A percentile compares a stretch with the other conserved stretches of the same genome.
Conservation (phyloP, 2,888 invertebrate genomes). For the Lasioglossum calceatum region DNA sequence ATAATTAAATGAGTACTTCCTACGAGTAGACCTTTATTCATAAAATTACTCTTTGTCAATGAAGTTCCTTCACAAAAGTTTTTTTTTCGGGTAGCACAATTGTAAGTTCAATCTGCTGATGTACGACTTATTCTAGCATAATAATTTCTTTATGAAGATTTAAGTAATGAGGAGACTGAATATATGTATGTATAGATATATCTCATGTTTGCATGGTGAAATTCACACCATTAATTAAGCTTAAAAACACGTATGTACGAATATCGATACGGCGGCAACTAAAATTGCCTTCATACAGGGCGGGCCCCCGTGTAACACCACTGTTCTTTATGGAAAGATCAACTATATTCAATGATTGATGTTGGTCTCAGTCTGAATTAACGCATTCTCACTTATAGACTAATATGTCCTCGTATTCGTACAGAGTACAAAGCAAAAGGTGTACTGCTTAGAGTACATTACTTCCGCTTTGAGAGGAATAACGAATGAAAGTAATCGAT, state of each 20-base stretch:
- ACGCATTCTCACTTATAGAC: conserved; percentile 52
- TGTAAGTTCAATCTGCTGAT: conserved; percentile 42
- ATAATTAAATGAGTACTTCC: conserved; percentile 60
- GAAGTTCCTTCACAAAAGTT: conserved; percentile 71
- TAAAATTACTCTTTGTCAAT: conserved; percentile 69
- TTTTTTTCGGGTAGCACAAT: conserved; percentile 48
- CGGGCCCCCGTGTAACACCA: conserved; percentile 27
- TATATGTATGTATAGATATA: conserved; percentile 21
- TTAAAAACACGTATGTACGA: conserved; percentile 41
- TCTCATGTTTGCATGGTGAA: conserved; percentile 30
- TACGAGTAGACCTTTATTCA: conserved; percentile 74
- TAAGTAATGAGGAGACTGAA: conserved; percentile 50
- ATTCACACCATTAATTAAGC: conserved; percentile 23
- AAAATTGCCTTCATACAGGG: conserved; percentile 26
- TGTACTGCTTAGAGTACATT: conserved; percentile 35
- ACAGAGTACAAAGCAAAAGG: conserved; percentile 49
- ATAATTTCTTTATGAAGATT: conserved; percentile 64
- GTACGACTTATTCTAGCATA: conserved; percentile 67
- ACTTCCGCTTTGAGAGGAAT: conserved; percentile 18
- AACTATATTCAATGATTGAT: conserved; percentile 16
- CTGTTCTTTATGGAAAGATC: conserved; percentile 22
- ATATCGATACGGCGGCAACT: conserved; percentile 42
- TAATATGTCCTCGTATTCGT: conserved; percentile 32
- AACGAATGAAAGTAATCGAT: conserved; percentile 20
- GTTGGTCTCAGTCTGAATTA: conserved; percentile 12